Conservation (phyloP, 2,797 vertebrate genomes). For the Thalassophryne amazonica region DNA sequence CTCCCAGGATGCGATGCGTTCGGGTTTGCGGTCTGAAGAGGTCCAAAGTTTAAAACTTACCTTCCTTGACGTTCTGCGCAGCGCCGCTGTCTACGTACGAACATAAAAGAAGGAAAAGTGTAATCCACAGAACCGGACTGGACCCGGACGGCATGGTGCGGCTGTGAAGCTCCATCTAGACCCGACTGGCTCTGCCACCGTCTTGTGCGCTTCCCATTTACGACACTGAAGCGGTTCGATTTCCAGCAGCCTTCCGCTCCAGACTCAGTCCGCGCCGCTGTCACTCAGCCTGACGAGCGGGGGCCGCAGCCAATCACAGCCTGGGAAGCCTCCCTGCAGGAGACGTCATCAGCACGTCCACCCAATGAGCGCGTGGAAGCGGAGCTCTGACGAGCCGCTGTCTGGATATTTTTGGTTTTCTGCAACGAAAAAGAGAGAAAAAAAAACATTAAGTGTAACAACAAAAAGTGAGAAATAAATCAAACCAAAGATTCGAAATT, state of each 20-base stretch:
- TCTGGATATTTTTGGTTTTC: slow-evolving; percentile 19
- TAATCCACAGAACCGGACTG: slow-evolving; percentile 87
- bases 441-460: no score
- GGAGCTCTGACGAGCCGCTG: no score
- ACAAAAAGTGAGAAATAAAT: no score
- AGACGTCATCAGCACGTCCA: neutral
- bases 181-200: slow-evolving; percentile 58
- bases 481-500: no score
- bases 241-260: slow-evolving; percentile 76
- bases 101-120: slow-evolving; percentile 84
- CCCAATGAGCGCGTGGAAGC: slow-evolving; percentile 22
- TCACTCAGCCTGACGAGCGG: slow-evolving; percentile 74
- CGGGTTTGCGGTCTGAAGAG: slow-evolving; percentile 27
- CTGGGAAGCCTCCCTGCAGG: rapidly evolving
- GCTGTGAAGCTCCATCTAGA: slow-evolving; percentile 57
- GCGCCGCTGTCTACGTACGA: slow-evolving; percentile 81
- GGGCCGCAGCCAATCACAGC: slow-evolving; percentile 24
- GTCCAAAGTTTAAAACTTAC: slow-evolving; percentile 91
- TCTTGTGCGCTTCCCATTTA: slow-evolving; percentile 73
- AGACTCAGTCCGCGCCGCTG: slow-evolving; percentile 36
- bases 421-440: slow-evolving; percentile 11
- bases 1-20: no score
- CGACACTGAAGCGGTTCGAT: slow-evolving; percentile 75
- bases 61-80: slow-evolving; percentile 95
- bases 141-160: slow-evolving; percentile 88